phyloP scores from a whole-genome alignment of 2,113 vertebrate species.

The Spea multiplicata region DNA sequence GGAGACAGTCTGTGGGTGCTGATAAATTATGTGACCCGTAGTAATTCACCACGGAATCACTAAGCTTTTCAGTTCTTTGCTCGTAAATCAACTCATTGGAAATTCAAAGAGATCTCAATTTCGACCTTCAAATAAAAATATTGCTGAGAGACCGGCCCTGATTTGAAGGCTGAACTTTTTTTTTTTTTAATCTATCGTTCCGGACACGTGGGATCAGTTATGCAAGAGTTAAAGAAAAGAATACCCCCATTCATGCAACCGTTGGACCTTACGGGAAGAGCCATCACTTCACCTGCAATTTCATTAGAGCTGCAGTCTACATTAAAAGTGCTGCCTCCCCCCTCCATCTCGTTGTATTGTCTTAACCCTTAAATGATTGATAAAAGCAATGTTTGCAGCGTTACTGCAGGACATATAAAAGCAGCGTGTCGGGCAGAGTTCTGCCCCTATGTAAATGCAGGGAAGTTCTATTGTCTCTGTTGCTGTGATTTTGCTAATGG shows the following conservation, averaged over 20 bases:
- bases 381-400: too few relatives aligned
- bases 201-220: too few relatives aligned
- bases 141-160: background rate
- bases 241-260: too few relatives aligned
- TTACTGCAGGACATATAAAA: background rate
- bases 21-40: conserved; percentile 2
- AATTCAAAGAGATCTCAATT: conserved; percentile 2
- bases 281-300: too few relatives aligned
- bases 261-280: too few relatives aligned
- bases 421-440: background rate
- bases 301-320: too few relatives aligned
- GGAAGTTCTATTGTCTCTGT: background rate
- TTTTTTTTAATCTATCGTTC: too few relatives aligned
- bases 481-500: conserved; percentile 24
- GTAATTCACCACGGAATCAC: conserved; percentile 13
- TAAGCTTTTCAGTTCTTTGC: conserved; percentile 6
- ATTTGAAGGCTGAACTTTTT: too few relatives aligned
- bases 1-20: background rate
- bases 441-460: background rate
- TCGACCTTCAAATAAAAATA: conserved; percentile 35
- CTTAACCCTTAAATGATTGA: too few relatives aligned
- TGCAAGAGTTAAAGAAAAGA: too few relatives aligned
- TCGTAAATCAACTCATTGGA: conserved; percentile 15
- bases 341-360: too few relatives aligned
- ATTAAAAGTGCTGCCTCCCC: too few relatives aligned